Evolutionary conservation across 2,888 invertebrate species (phyloP).

Genomic region (Drosophila rellima): DNA sequence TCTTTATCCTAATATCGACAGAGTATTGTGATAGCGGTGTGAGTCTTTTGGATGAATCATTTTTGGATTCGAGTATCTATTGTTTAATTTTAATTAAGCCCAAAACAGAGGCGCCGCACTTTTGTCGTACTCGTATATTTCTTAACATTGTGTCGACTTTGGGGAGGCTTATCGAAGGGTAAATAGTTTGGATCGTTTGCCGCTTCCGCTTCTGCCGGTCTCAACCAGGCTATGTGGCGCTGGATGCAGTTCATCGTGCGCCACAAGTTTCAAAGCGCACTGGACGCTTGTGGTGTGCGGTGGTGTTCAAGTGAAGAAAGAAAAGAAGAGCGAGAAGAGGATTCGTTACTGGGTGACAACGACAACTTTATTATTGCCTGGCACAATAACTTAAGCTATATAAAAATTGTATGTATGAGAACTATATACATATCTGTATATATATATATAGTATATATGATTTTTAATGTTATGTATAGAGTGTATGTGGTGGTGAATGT

Average conservation of each 20-base stretch:
- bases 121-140: neutral
- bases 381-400: constrained; percentile 67
- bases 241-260: constrained; percentile 12
- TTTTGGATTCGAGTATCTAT: constrained; percentile 22
- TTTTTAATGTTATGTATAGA: constrained; percentile 9
- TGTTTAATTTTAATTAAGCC: constrained; percentile 54
- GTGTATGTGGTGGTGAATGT: constrained; percentile 18
- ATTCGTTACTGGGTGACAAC: constrained; percentile 40
- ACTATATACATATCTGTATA: constrained; percentile 27
- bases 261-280: constrained; percentile 36
- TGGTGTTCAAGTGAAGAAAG: constrained; percentile 22
- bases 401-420: constrained; percentile 65
- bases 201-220: constrained; percentile 17
- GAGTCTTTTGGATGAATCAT: constrained; percentile 2
- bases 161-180: constrained; percentile 44
- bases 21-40: constrained; percentile 31
- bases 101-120: constrained; percentile 30
- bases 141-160: constrained; percentile 7
- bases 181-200: constrained; percentile 31
- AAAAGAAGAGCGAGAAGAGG: neutral
- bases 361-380: constrained; percentile 73
- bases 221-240: neutral
- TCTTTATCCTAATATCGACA: neutral
- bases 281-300: constrained; percentile 42
- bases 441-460: constrained; percentile 15